Conservation (phyloP, 2,888 invertebrate genomes). For the Rutpela maculata region DNA sequence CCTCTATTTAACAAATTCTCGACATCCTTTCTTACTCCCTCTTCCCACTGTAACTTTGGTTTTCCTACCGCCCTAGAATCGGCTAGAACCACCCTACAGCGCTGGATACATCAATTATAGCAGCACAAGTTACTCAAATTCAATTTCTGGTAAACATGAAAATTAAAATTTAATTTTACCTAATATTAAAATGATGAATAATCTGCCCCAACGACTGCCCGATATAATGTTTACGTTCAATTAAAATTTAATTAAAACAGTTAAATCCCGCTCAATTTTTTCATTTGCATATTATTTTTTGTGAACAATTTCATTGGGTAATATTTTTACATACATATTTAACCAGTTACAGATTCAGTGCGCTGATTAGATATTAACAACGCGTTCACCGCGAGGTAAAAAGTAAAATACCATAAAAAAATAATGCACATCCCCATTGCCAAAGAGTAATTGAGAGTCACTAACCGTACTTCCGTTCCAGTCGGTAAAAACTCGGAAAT, state of each 20-base stretch:
- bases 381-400: constrained; percentile 38
- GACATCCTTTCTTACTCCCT: too few relatives aligned
- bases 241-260: not conserved
- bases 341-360: constrained; percentile 35
- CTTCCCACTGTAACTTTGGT: too few relatives aligned
- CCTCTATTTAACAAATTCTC: too few relatives aligned
- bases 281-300: not conserved
- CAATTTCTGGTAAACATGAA: too few relatives aligned
- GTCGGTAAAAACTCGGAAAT: constrained; percentile 46
- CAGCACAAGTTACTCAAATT: too few relatives aligned
- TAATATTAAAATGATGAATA: too few relatives aligned
- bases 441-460: constrained; percentile 55
- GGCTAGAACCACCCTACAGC: too few relatives aligned
- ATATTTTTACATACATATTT: constrained; percentile 7
- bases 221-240: too few relatives aligned
- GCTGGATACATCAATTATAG: too few relatives aligned
- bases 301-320: not conserved
- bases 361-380: constrained; percentile 26
- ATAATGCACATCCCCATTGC: constrained; percentile 50
- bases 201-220: too few relatives aligned
- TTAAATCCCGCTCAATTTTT: not conserved
- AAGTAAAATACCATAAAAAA: constrained; percentile 41
- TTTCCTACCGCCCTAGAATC: too few relatives aligned
- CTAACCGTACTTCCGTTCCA: constrained; percentile 55
- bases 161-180: too few relatives aligned